phyloP scores from a whole-genome alignment of 1,140 invertebrate genomes.

The Zaprionus ghesquierei region DNA sequence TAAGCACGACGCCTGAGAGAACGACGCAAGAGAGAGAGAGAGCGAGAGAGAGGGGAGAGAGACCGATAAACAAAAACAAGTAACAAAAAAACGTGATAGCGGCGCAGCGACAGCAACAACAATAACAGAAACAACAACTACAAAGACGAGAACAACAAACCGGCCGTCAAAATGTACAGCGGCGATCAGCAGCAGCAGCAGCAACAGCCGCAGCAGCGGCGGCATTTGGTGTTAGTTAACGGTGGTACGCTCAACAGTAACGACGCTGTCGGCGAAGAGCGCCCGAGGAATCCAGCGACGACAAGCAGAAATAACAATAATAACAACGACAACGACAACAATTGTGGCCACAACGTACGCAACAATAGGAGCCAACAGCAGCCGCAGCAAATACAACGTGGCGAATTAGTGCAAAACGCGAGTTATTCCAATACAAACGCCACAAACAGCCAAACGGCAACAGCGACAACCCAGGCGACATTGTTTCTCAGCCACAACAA shows the following conservation, averaged over 20 bases:
- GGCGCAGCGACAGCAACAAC: constrained; percentile 24
- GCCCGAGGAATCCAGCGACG: constrained; percentile 39
- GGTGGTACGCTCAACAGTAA: constrained; percentile 74
- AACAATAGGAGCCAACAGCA: constrained; percentile 41
- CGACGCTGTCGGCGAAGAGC: constrained; percentile 52
- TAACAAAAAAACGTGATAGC: constrained; percentile 33
- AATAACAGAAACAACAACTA: constrained; percentile 16
- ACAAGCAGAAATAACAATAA: constrained; percentile 28
- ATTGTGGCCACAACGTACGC: background rate
- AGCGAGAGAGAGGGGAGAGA: constrained; percentile 17
- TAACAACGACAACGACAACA: constrained; percentile 9
- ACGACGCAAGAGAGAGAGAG: constrained; percentile 19
- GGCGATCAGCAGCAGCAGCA: constrained; percentile 5
- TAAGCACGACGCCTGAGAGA: constrained; percentile 36
- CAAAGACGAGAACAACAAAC: constrained; percentile 1
- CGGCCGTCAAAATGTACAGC: background rate
- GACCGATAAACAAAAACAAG: constrained; percentile 39
- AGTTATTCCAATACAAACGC: constrained; percentile 59
- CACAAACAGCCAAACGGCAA: constrained; percentile 55
- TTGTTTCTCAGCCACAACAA: constrained; percentile 63
- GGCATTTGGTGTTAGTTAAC: constrained; percentile 68
- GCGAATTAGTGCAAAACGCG: constrained; percentile 71
- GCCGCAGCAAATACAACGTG: constrained; percentile 28
- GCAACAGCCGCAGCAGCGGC: constrained; percentile 37
- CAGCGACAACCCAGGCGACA: constrained; percentile 55